phyloP scores from a whole-genome alignment of 2,113 vertebrate species.

The Vulpes ferrilata region DNA sequence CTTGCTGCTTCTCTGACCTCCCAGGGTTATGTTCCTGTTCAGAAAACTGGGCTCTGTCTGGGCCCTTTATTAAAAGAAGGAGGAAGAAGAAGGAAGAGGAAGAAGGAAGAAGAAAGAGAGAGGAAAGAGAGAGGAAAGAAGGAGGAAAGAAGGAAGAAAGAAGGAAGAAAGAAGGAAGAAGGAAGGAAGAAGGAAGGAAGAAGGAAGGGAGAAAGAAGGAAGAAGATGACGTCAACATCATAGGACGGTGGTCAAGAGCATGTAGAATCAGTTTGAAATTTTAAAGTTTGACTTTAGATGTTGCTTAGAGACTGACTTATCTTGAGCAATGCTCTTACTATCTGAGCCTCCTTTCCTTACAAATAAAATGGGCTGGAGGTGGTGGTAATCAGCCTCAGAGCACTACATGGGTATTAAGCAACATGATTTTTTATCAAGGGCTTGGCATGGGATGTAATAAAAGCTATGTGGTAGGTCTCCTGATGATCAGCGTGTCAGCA shows the following conservation, averaged over 20 bases:
- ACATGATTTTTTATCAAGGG: slow-evolving; percentile 13
- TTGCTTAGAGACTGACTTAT: neutral
- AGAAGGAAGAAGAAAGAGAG: neutral
- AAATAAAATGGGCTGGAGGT: neutral
- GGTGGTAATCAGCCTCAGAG: neutral
- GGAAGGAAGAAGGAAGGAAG: neutral
- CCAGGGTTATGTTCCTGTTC: neutral
- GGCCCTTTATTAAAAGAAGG: neutral
- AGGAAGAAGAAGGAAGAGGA: too few relatives aligned
- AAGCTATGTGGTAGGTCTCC: neutral
- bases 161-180: neutral
- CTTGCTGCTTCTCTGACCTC: neutral
- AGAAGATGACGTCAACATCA: neutral
- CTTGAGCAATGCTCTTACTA: neutral
- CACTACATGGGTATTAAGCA: neutral
- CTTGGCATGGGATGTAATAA: neutral
- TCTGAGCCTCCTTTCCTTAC: neutral
- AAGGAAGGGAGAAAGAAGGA: neutral
- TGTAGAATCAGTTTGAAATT: neutral
- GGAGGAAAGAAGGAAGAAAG: neutral
- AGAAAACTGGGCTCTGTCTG: neutral
- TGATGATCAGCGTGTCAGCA: neutral
- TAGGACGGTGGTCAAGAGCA: neutral
- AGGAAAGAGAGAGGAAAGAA: neutral
- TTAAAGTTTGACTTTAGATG: neutral